Percentiles rank a stretch among this genome's conserved stretches.
Evolutionary conservation across 2,113 vertebrate species (phyloP).

Genomic region (Caracal caracal): DNA sequence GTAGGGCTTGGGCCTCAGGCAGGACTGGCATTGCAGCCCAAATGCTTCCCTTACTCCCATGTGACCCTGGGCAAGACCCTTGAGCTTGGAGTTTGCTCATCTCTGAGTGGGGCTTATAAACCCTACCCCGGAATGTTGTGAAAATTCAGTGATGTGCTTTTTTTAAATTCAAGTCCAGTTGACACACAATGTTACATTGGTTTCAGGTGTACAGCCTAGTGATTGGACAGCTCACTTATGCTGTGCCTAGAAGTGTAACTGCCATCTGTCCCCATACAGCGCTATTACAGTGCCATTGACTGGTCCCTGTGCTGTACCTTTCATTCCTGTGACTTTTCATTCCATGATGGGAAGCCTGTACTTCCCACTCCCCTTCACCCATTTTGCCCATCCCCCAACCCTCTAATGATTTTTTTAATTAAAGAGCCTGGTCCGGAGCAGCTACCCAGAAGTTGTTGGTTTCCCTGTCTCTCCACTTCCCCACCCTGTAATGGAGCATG

Average conservation of each 20-base stretch:
- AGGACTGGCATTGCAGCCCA: not conserved
- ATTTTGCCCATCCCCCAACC: not conserved
- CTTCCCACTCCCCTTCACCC: not conserved
- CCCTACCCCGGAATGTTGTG: not conserved
- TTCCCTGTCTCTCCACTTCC: not conserved
- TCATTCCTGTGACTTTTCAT: not conserved
- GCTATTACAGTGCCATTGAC: not conserved
- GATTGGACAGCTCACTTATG: not conserved
- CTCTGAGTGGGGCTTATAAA: not conserved
- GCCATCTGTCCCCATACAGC: not conserved
- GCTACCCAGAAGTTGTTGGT: not conserved
- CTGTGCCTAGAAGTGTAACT: not conserved
- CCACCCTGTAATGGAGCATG: not conserved
- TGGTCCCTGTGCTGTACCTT: not conserved
- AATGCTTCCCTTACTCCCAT: not conserved
- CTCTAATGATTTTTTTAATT: not conserved
- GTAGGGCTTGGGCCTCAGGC: not conserved
- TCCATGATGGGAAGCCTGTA: not conserved
- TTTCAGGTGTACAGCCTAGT: not conserved
- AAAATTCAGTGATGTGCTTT: not conserved
- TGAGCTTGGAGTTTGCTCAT: not conserved
- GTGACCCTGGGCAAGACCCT: not conserved
- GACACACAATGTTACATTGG: not conserved
- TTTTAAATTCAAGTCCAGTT: not conserved
- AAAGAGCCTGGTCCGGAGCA: not conserved